These are phyloP conservation scores for Nyleta sp. DNA, from an alignment of 2,888 invertebrate species.

Conservation along the genomic window DNA sequence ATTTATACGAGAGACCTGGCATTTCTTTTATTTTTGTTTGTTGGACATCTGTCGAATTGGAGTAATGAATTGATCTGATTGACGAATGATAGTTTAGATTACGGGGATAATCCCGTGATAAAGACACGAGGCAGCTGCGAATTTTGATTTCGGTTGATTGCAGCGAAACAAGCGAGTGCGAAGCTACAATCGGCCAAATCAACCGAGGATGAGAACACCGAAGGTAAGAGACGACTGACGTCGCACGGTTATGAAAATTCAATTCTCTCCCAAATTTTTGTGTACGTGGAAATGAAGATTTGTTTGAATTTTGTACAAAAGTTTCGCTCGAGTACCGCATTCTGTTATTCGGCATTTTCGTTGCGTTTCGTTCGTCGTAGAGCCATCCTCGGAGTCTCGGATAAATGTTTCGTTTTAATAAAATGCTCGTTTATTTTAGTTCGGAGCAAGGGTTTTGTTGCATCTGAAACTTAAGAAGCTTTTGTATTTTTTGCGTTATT, in stretches of 20 bases:
- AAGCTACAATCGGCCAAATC: slow-evolving; percentile 82
- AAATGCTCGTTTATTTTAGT: too few species aligned
- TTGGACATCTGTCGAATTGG: too few species aligned
- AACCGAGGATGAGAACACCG: slow-evolving; percentile 81
- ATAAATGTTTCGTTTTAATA: too few species aligned
- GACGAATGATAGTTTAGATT: slow-evolving; percentile 41
- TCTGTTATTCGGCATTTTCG: too few species aligned
- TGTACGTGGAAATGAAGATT: slow-evolving; percentile 23
- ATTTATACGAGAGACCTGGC: too few species aligned
- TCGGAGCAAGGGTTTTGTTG: too few species aligned
- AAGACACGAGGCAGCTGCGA: slow-evolving; percentile 80
- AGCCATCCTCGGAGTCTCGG: too few species aligned
- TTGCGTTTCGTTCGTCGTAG: too few species aligned
- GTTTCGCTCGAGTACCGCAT: too few species aligned
- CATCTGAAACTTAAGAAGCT: too few species aligned
- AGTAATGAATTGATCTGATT: slow-evolving; percentile 7
- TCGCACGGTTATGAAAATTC: slow-evolving; percentile 61
- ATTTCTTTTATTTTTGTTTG: too few species aligned
- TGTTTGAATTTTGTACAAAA: slow-evolving; percentile 33
- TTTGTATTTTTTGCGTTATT: too few species aligned
- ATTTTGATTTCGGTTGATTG: slow-evolving; percentile 82
- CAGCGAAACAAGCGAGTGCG: slow-evolving; percentile 81
- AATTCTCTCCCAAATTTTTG: slow-evolving; percentile 46
- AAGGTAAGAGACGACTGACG: slow-evolving; percentile 78
- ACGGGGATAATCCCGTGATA: slow-evolving; percentile 41